Base-by-base conservation (phyloP, 2,113 vertebrate genomes). In the Drymodes brunneopygia region DNA sequence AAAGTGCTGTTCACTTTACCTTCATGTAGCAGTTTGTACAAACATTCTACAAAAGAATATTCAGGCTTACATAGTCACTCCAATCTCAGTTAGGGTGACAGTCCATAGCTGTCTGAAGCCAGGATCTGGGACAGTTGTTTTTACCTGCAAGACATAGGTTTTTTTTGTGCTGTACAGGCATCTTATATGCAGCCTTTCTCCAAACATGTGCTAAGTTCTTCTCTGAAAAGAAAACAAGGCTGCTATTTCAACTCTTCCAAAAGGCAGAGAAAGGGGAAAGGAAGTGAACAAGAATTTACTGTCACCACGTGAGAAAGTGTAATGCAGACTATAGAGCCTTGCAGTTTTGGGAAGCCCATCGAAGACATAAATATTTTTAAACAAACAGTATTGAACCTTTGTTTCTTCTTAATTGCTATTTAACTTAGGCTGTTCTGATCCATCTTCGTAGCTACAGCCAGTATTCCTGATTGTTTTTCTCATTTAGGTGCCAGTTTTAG, bases 291-390 rank as follows among this genome's bases (percentile, higher is more conserved):
- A 62, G 56, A 71, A 29, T 28, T 88, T 51, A 27, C 19, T 71
- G 69, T 54, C 12, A 51, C 12, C 6, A 6, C 25, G 29, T 36
- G 35, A 82, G 35, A 50, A 69, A 80, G 27, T 17, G 9, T 54
- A 35, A 25, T 31, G 36, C 45, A 72, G 36, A 44, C 35, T 60
- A 1, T 21, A 72, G 36, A 44, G 36, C 48, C 8, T 61, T 62
- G 27, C 1, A 42, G 25, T 66, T 92, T 81, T 31, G 45, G 38
- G 35, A 80, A 84, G 24, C 44, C 9, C 7, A 22, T 17, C 0
- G 0, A 66, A 73, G 20, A 6, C 33, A 31, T n/a, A 36, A 79
- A 24, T 0, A 0, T 47, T 69, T 85, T 82, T 78, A 29, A 53
- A 24, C 22, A 56, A 86, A n/a, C 9, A 27, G 6, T 65, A 23